Evolutionary conservation across 2,888 invertebrate genomes (phyloP), one percentile per base, ranked within the genome.

Genomic region (Diaprepes abbreviatus): DNA sequence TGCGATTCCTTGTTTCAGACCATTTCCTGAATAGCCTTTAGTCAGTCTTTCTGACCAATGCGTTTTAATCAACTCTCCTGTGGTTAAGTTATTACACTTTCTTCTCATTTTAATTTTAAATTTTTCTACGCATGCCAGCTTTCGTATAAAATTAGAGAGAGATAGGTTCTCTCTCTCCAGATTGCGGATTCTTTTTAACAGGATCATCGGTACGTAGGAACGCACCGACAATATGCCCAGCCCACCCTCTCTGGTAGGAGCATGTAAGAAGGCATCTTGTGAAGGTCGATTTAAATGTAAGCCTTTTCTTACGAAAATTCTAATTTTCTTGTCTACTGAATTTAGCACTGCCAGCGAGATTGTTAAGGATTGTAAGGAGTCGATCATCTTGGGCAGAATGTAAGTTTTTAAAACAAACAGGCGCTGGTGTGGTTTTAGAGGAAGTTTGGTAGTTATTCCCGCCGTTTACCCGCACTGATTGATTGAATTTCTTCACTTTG

Each of bases 11-110:
- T 67, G 60, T 10, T 14, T 3, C 7, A 74, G 24, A 0, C 74
- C 75, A 38, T 70, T 72, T 3, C 75, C 74, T 14, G 72, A 71
- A 52, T 63, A 73, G 50, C 57, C 50, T 6, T 10, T 21, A 38
- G 68, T 43, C 19, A 75, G 64, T 12, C 40, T 12, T 2, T 64
- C 38, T 0, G 28, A 2, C 67, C 66, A 71, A n/a, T n/a, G n/a
- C n/a, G n/a, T n/a, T n/a, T n/a, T n/a, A n/a, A n/a, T n/a, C n/a
- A n/a, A n/a, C n/a, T n/a, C n/a, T n/a, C n/a, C n/a, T n/a, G n/a
- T n/a, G n/a, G n/a, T n/a, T n/a, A n/a, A n/a, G n/a, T n/a, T n/a
- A n/a, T n/a, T n/a, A n/a, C n/a, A n/a, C n/a, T n/a, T n/a, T n/a
- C n/a, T n/a, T n/a, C n/a, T n/a, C n/a, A n/a, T n/a, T n/a, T n/a